Evolutionary conservation across 2,888 invertebrate genomes (phyloP), one percentile per base, ranked within the genome.

Genomic region (Frankliniella intonsa): DNA sequence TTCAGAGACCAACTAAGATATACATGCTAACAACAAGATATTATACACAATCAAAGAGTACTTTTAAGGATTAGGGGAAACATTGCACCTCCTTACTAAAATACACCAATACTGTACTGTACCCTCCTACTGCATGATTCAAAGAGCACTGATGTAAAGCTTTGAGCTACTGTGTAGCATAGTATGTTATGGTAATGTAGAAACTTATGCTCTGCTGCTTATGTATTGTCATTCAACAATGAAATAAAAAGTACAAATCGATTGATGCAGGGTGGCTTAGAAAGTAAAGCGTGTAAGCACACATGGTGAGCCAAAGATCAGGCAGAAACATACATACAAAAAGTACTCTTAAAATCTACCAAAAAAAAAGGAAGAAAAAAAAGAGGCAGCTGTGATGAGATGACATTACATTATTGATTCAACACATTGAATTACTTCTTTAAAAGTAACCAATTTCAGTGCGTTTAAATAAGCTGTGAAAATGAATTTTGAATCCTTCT

Each of bases 321-420:
- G 62, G 62, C 62, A 62, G 62, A 62, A 76, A 76, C 9, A 76
- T 76, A 22, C 25, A 76, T 25, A 76, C 69, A 55, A 11, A 55
- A 55, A 76, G 22, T 25, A 76, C 22, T 76, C 69, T 76, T 25
- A 11, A 76, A 76, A 76, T 76, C 69, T 76, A 76, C 25, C 22
- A 76, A 12, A 62, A 55, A 8, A 5, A 55, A 55, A 55, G 14
- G 0, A 55, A 19, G 5, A 55, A 14, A 55, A 55, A 19, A 19
- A 19, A 55, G 11, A 55, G 55, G 55, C n/a, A n/a, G n/a, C 14
- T 55, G 38, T 38, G 38, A 38, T 38, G 38, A 38, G 5, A 38
- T 38, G 19, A 55, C 19, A 19, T 55, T 1, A 55, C 55, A 55
- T 19, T 7, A 55, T 55, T 0, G 19, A 14, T 55, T 14, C 19